Evolutionary conservation across 1,140 invertebrate species (phyloP).

Genomic region (Pygmarrhopalites habei): DNA sequence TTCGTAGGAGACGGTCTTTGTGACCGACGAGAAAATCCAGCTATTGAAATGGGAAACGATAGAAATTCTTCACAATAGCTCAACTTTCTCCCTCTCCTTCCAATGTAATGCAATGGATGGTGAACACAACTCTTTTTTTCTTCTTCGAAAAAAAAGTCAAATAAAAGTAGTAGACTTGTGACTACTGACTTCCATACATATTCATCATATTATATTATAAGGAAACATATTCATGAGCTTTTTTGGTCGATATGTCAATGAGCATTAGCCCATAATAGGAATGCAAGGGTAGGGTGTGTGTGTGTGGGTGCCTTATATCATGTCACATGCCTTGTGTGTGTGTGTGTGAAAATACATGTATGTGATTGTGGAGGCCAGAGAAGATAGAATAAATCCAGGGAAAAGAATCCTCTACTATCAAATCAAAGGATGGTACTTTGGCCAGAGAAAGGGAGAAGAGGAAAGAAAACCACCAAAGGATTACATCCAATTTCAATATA

Average conservation of each 20-base stretch:
- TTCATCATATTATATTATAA: not conserved
- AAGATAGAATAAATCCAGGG: not conserved
- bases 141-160: not conserved
- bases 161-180: not conserved
- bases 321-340: not conserved
- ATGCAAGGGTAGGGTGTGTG: not conserved
- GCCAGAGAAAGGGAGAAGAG: not conserved
- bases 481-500: not conserved
- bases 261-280: no score
- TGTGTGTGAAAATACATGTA: not conserved
- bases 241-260: not conserved
- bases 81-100: not conserved
- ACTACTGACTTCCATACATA: not conserved
- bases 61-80: not conserved
- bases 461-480: not conserved
- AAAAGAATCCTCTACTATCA: not conserved
- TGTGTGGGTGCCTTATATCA: not conserved
- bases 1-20: not conserved
- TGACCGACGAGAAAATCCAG: not conserved
- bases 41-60: not conserved
- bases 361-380: not conserved
- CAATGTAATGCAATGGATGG: not conserved
- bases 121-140: not conserved
- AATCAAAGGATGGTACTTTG: not conserved
- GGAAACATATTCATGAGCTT: not conserved